Evolutionary conservation across 2,888 invertebrate species (phyloP), one percentile per base, ranked within the genome.

Genomic region (Cataglyphis altisquamis): DNA sequence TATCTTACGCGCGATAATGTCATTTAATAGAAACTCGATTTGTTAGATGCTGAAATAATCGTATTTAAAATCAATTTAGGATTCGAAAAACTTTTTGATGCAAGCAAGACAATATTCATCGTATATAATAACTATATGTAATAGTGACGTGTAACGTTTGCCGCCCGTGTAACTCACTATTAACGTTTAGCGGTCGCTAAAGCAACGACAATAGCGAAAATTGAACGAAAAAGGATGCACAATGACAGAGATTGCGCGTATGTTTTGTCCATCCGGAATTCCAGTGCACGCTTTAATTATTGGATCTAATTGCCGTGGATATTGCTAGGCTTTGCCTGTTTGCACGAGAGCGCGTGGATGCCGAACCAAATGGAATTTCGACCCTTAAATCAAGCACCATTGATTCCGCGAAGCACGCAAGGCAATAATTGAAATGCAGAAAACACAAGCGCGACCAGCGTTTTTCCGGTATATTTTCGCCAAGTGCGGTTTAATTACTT

Each of bases 301-400:
- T 62, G 84, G 66, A 57, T 84, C 83, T 89, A 89, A 88, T 88
- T 88, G 88, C 84, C 87, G 63, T 64, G 74, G 87, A 84, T 83
- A 89, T 87, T 86, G 87, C 64, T 70, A 63, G 82, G 72, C 81
- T 64, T 73, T 63, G 77, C 62, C 25, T 41, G 21, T n/a, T 18
- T 0, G 64, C 57, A 78, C 84, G 60, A 48, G 36, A 67, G 18
- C 3, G 66, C 48, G 48, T 57, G 64, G 39, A 48, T 70, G 78
- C 72, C 41, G 8, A n/a, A 41, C 29, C 29, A 82, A 84, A 88
- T 83, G 82, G 63, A 84, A 87, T 86, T 87, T 84, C 72, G 55
- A 67, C 80, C 60, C 83, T 83, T 78, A 80, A 84, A 75, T 86
- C 84, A 83, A 82, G 78, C 74, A 74, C 18, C 84, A 80, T 83